Evolutionary conservation across 2,797 vertebrate species (phyloP), one percentile per base, ranked within the genome.

Genomic region (Knipowitschia caucasica): DNA sequence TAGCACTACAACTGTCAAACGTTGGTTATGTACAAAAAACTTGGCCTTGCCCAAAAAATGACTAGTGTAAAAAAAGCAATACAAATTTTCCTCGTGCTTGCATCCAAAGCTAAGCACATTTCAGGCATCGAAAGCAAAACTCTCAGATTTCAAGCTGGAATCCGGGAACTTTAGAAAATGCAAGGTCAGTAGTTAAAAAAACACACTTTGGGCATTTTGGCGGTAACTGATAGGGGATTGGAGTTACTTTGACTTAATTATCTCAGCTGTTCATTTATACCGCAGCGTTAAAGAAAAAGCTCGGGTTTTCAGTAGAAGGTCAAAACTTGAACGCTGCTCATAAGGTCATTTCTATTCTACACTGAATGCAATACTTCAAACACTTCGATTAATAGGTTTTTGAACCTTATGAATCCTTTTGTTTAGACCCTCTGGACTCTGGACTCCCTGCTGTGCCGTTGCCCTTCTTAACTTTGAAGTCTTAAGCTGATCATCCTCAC

Each of bases 391-490:
- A 27, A 45, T 15, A 15, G 17, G n/a, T n/a, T 31, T 47, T 30
- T 17, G 4, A 31, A 29, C 46, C 18, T 5, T 33, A 3, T 7
- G 11, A 50, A 23, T 23, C 30, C 23, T 17, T 29, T 27, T 18
- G 11, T 8, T 25, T 18, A 24, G 18, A 56, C 26, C 8, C 3
- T 29, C 24, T 59, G 20, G 25, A 25, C 33, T 39, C 33, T 3
- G n/a, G 2, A 20, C 53, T 26, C 49, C 69, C 43, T 5, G 11
- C 52, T 49, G 59, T 12, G 14, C 59, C 43, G 2, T 14, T 33
- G 29, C 53, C 59, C 26, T 31, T 29, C 53, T n/a, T 49, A 11
- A 15, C 46, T 52, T 18, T 47, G 40, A 59, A 52, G 54, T 56
- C 46, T 52, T 56, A 14, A 45, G 43, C 42, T 15, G 44, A 57